Evolutionary conservation across 2,888 invertebrate genomes (phyloP), one percentile per base, ranked within the genome.

Genomic region (Harpalus rubripes): DNA sequence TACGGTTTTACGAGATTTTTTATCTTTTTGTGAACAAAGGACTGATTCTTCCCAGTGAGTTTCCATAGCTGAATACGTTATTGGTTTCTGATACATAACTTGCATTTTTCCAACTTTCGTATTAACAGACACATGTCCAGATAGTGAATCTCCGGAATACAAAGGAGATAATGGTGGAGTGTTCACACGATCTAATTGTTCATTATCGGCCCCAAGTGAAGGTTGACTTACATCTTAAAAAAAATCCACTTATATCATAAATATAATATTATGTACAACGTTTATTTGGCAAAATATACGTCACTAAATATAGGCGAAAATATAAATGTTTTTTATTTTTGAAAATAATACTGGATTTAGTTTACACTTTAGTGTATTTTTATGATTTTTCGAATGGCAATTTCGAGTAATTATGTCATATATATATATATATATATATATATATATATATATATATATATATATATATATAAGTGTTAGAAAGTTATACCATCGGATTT

Each of bases 181-280:
- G 65, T 91, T 91, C 86, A 90, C 87, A 87, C 90, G 88, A 85
- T 92, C 92, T 79, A 91, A 90, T 88, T 93, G 92, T 88, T 95
- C 93, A 88, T 93, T 93, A 89, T 95, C 95, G 6, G 94, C 93
- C 86, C 95, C 95, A 84, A 96, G 90, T 0, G 96, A 96, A 0
- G 96, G 95, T 89, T 96, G 96, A 88, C 96, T 96, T 2, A 95
- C 93, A 89, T 96, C 96, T 95, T 18, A 52, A 44, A n/a, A 68
- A 26, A 12, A 26, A 39, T 32, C 8, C 5, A n/a, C 22, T 22
- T 22, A 1, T 68, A 6, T n/a, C 15, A 7, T 39, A 68, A 68
- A 1, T 10, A 68, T 3, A 39, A 39, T 15, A 86, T 39, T 22
- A 15, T 15, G n/a, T 68, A 41, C 22, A 22, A 32, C 6, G 32